phyloP scores from a whole-genome alignment of 2,888 invertebrate genomes.

The Caenorhabditis doughertyi region DNA sequence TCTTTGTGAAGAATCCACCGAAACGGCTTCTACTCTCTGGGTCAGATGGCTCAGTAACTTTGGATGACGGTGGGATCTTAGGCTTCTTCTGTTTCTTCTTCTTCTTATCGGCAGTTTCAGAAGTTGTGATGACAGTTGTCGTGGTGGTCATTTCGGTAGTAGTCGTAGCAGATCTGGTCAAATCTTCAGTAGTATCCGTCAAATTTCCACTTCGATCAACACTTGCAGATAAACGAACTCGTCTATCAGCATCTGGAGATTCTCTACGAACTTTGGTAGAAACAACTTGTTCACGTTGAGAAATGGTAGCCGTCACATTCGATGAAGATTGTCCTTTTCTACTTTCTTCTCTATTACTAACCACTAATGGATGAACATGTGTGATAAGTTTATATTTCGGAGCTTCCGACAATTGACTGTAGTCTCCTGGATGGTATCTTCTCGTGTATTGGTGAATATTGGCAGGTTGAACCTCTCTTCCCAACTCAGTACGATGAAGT shows the following conservation, averaged over 20 bases:
- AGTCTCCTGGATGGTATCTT: constrained; percentile 54
- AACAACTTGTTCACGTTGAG: constrained; percentile 50
- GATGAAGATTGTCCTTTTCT: constrained; percentile 48
- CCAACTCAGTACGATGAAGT: constrained; percentile 49
- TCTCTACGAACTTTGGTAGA: constrained; percentile 63
- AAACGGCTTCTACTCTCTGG: constrained; percentile 32
- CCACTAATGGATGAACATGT: constrained; percentile 49
- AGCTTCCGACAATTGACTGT: constrained; percentile 26
- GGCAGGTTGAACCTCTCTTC: constrained; percentile 47
- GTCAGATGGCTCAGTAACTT: background rate
- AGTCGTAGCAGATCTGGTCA: constrained; percentile 27
- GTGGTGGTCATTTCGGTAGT: constrained; percentile 18
- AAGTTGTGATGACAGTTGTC: constrained; percentile 1
- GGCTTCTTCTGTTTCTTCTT: constrained; percentile 9
- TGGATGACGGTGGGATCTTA: constrained; percentile 34
- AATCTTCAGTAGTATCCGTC: constrained; percentile 57
- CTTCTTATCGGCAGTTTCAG: background rate
- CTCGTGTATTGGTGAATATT: constrained; percentile 59
- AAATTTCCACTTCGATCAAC: constrained; percentile 65
- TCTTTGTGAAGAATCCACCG: constrained; percentile 51
- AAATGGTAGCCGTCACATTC: constrained; percentile 60
- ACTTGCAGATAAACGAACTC: constrained; percentile 55
- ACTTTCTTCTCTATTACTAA: constrained; percentile 23
- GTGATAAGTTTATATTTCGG: constrained; percentile 55
- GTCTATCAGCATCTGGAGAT: constrained; percentile 61